Evolutionary conservation across 2,888 invertebrate genomes (phyloP).

Genomic region (Zootermopsis nevadensis): DNA sequence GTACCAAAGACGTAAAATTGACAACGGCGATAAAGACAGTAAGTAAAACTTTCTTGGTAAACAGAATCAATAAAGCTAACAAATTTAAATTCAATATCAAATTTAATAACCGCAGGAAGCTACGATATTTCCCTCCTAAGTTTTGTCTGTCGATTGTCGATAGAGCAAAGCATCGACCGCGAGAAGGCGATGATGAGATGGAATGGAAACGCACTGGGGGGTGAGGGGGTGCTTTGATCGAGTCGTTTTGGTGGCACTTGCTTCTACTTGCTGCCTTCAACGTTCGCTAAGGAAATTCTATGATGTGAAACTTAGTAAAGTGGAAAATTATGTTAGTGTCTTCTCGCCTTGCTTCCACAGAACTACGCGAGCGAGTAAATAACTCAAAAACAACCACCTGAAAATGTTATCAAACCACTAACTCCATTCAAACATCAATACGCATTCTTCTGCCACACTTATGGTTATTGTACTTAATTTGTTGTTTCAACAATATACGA

Average conservation of each 20-base stretch:
- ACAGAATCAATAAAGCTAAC: neutral
- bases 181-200: neutral
- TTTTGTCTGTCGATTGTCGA: constrained; percentile 1
- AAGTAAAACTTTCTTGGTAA: neutral
- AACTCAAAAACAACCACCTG: too few species aligned
- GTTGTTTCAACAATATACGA: too few species aligned
- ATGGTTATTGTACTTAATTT: too few species aligned
- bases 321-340: neutral
- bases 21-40: too few species aligned
- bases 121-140: neutral
- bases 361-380: too few species aligned
- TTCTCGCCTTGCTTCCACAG: neutral
- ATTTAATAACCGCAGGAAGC: constrained; percentile 15
- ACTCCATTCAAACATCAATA: too few species aligned
- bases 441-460: too few species aligned
- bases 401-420: too few species aligned
- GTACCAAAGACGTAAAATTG: neutral
- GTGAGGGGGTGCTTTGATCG: constrained; percentile 1
- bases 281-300: neutral
- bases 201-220: neutral
- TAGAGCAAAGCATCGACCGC: neutral
- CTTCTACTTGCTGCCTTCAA: constrained; percentile 1
- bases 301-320: neutral
- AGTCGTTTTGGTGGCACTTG: constrained; percentile 3
- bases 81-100: neutral